Evolutionary conservation across 2,797 vertebrate genomes (phyloP).

Genomic region (Hydrolagus colliei): DNA sequence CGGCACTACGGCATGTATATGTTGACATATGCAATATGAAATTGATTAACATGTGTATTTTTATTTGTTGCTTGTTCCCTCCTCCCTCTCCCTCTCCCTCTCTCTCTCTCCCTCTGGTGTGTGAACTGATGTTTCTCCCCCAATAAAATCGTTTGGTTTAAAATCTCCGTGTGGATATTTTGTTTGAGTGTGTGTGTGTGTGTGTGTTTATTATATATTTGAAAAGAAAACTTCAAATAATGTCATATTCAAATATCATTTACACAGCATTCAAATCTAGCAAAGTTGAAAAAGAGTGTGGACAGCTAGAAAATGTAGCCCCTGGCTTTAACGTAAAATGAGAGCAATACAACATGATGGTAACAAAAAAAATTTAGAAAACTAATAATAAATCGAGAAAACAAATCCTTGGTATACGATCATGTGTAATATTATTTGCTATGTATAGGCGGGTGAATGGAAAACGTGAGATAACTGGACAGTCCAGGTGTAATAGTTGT

Average conservation of each 20-base stretch:
- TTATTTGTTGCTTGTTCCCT: constrained; percentile 20
- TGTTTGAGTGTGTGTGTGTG: no score
- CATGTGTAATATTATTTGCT: neutral
- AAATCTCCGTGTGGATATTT: constrained; percentile 6
- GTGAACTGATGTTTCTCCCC: neutral
- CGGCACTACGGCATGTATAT: constrained; percentile 39
- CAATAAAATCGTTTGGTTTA: constrained; percentile 21
- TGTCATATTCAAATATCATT: no score
- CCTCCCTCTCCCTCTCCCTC: no score
- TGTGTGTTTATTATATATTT: no score
- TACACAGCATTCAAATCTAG: no score
- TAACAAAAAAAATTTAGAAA: neutral
- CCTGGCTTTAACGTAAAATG: no score
- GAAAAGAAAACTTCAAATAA: no score
- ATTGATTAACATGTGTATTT: constrained; percentile 46
- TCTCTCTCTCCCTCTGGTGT: neutral
- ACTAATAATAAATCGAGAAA: neutral
- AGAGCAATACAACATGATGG: no score
- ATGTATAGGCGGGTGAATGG: neutral
- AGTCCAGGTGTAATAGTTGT: no score
- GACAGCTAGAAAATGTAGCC: no score
- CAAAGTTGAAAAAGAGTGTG: no score
- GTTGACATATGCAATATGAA: constrained; percentile 51
- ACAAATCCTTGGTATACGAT: no score
- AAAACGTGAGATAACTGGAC: neutral